Base-by-base conservation (phyloP, 2,888 invertebrate species). In the Tenthredo livida region DNA sequence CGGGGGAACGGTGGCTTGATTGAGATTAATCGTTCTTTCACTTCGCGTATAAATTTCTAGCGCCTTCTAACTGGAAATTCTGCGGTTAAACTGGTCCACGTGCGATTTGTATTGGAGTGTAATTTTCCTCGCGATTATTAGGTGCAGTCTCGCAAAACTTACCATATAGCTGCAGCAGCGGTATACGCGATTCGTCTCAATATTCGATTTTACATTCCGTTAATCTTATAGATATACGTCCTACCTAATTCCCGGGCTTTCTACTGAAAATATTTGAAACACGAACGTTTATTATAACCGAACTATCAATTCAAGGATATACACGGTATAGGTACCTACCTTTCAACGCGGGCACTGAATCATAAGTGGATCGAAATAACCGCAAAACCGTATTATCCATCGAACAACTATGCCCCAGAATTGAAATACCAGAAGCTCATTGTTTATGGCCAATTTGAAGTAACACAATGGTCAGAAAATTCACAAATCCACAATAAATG, bases 21-120 rank as follows among this genome's bases (percentile, higher is more conserved):
- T 80, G 80, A 80, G 80, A 80, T 80, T 80, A 61, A 80, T 80
- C 80, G 80, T 80, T 61, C 40, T 80, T 80, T 80, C 61, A 43
- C 80, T 61, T 61, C 40, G 80, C 40, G 80, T 43, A 65, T 80
- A 40, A 40, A 80, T 80, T 40, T 61, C 80, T 54, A 61, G 1
- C 37, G 80, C 25, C 25, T 2, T 33, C 33, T 33, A 33, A 4
- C 33, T 15, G 54, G 50, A 75, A 47, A 75, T 37, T 25, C 2
- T 33, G 43, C 75, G 75, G 75, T 47, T 33, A 54, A 77, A 77
- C 77, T 54, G 77, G 77, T 50, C 77, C 50, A 77, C 54, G 29
- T 77, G 29, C 77, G 37, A 73, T 73, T 73, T 15, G 72, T 73
- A 43, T 10, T 12, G 21, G 21, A n/a, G 2, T 70, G 25, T 25